These are phyloP conservation scores for Heteropelma amictum DNA, from an alignment of 2,888 invertebrate genomes.

Conservation along the genomic window DNA sequence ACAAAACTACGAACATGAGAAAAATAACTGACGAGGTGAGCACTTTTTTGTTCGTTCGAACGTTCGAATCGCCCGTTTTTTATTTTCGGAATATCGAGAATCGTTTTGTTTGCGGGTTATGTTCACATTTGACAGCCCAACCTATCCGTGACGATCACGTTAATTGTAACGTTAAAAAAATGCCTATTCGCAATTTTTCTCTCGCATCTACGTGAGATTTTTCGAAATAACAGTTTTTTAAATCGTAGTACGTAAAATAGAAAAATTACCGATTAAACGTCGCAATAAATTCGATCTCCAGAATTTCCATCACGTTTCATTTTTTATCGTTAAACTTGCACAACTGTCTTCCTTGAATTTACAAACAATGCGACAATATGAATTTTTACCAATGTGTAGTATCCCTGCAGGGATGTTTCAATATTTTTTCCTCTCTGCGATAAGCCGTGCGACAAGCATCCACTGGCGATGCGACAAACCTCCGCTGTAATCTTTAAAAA, in stretches of 20 bases:
- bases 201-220: not conserved
- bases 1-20: constrained; percentile 47
- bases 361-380: too few relatives aligned
- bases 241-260: not conserved
- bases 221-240: not conserved
- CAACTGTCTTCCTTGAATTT: too few relatives aligned
- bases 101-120: constrained; percentile 43
- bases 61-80: not conserved
- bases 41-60: not conserved
- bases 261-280: not conserved
- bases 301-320: too few relatives aligned
- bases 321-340: too few relatives aligned
- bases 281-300: not conserved
- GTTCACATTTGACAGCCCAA: constrained; percentile 35
- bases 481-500: too few relatives aligned
- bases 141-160: constrained; percentile 14
- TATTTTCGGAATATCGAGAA: not conserved
- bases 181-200: not conserved
- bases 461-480: too few relatives aligned
- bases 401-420: too few relatives aligned
- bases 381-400: too few relatives aligned
- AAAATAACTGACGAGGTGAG: constrained; percentile 56
- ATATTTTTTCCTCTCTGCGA: too few relatives aligned
- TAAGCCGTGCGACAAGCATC: too few relatives aligned
- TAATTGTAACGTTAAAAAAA: constrained; percentile 1